phyloP scores from a whole-genome alignment of 2,888 invertebrate species.

The Neocrepidodera transversa region DNA sequence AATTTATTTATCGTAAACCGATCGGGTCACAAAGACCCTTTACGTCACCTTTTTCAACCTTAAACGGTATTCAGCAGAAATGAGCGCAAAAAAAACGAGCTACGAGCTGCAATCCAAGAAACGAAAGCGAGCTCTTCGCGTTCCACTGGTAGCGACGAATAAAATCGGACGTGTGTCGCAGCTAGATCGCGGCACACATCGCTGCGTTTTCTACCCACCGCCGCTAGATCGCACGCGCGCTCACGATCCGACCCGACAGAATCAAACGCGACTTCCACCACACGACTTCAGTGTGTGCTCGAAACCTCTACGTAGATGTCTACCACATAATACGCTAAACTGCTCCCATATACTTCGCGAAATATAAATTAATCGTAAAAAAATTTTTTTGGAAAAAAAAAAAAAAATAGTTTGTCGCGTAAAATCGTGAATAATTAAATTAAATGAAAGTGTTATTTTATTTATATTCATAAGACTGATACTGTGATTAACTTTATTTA shows the following conservation, averaged over 20 bases:
- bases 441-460: conserved; percentile 17
- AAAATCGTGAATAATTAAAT: too few relatives aligned
- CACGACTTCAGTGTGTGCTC: conserved; percentile 65
- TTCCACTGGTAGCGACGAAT: conserved; percentile 20
- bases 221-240: conserved; percentile 64
- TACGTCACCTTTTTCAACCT: too few relatives aligned
- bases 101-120: conserved; percentile 40
- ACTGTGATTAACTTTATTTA: conserved; percentile 6
- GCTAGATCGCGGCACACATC: conserved; percentile 32
- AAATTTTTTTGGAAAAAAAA: not conserved
- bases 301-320: conserved; percentile 56
- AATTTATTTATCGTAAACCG: too few relatives aligned
- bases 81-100: conserved; percentile 35
- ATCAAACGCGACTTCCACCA: conserved; percentile 53
- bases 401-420: not conserved
- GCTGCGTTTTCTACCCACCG: conserved; percentile 40
- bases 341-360: conserved; percentile 55
- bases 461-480: not conserved
- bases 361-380: too few relatives aligned
- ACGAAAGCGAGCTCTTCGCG: conserved; percentile 27
- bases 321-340: conserved; percentile 47
- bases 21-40: too few relatives aligned
- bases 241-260: conserved; percentile 59
- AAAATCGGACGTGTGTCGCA: conserved; percentile 35
- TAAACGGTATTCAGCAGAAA: not conserved